A percentile compares a stretch with the other conserved stretches of the same genome.
These are phyloP conservation scores for Rhamnusium bicolor DNA, from an alignment of 2,888 invertebrate genomes.

Conservation along the genomic window DNA sequence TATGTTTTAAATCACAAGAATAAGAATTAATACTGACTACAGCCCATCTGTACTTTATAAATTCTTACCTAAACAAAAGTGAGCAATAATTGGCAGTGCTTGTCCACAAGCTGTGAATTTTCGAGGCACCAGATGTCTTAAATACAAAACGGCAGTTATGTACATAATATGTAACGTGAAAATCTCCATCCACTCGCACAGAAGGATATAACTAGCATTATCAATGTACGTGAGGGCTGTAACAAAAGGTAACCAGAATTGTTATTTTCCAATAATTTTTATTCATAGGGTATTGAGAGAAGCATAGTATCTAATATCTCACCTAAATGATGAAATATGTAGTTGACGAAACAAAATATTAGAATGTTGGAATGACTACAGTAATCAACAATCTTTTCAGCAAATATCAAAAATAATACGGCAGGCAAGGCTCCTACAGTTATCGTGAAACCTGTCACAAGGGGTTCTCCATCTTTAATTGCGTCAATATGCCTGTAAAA, in stretches of 20 bases:
- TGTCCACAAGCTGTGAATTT: slow-evolving; percentile 85
- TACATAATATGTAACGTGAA: slow-evolving; percentile 85
- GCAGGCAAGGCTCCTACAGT: slow-evolving; percentile 81
- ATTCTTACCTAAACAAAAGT: slow-evolving; percentile 80
- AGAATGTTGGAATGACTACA: slow-evolving; percentile 88
- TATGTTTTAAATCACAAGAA: too few relatives aligned
- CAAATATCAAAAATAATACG: slow-evolving; percentile 81
- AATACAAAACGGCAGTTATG: slow-evolving; percentile 85
- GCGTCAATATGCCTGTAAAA: slow-evolving; percentile 75
- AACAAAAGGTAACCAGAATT: slow-evolving; percentile 43
- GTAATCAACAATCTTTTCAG: slow-evolving; percentile 88
- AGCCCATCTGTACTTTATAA: too few relatives aligned
- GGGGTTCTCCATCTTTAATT: slow-evolving; percentile 72
- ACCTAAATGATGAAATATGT: slow-evolving; percentile 84
- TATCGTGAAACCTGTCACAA: slow-evolving; percentile 79
- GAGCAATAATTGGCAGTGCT: slow-evolving; percentile 84
- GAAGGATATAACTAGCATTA: slow-evolving; percentile 78
- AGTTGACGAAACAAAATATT: slow-evolving; percentile 86
- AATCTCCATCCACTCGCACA: slow-evolving; percentile 83
- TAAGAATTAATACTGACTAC: too few relatives aligned
- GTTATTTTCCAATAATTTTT: background rate
- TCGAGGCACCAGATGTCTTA: slow-evolving; percentile 86
- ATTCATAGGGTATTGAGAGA: slow-evolving; percentile 50
- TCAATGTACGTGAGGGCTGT: slow-evolving; percentile 75
- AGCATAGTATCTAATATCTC: background rate